Percentiles rank a stretch among this genome's conserved stretches.
Conservation (phyloP, 2,797 vertebrate species). For the Pseudochirops corinnae region DNA sequence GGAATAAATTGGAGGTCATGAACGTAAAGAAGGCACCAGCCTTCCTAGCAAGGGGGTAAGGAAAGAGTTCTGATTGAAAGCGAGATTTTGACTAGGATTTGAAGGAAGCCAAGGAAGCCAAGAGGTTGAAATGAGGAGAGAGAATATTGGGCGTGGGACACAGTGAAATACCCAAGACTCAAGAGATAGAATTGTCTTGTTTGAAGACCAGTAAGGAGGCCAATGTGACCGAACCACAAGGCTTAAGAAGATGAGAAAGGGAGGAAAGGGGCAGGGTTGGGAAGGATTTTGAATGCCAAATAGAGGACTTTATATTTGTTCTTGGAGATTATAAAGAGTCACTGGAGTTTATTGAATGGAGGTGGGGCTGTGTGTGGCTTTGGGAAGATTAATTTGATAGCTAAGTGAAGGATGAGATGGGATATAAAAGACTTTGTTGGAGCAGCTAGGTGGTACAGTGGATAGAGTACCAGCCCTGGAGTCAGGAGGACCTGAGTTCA, state of each 20-base stretch:
- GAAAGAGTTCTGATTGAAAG: not conserved
- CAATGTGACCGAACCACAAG: not conserved
- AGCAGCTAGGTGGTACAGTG: not conserved
- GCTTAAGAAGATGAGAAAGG: not conserved
- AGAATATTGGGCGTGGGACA: not conserved
- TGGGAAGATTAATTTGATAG: not conserved
- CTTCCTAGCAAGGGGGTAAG: not conserved
- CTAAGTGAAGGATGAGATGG: not conserved
- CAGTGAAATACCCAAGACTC: no score
- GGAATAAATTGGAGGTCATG: not conserved
- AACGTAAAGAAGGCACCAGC: not conserved
- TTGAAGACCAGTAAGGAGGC: not conserved
- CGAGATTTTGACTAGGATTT: not conserved
- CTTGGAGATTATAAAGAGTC: not conserved
- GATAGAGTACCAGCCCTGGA: not conserved
- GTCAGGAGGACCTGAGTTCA: not conserved
- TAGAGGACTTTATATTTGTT: not conserved
- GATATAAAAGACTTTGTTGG: not conserved
- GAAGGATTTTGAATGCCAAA: not conserved
- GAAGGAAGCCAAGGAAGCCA: no score
- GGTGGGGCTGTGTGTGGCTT: not conserved
- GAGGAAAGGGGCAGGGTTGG: not conserved
- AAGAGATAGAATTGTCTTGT: no score
- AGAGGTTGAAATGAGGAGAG: not conserved
- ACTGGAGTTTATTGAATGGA: not conserved